Base-by-base conservation (phyloP, 37 sponge, comb jelly and placozoan genomes). In the Oopsacas minuta region DNA sequence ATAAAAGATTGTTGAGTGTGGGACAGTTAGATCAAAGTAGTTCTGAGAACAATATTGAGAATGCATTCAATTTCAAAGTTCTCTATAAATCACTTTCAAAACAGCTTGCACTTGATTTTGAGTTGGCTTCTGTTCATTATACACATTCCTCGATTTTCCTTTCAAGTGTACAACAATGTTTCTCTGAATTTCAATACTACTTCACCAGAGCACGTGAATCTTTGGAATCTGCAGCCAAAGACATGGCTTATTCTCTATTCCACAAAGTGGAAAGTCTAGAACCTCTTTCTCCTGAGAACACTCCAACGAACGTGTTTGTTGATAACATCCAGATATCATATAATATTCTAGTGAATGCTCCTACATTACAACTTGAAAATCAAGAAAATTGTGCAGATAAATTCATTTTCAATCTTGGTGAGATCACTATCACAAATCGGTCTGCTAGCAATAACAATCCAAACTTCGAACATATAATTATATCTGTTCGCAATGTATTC, bases 61-160 rank as follows among this genome's bases (percentile, higher is more conserved):
- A 61, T 61, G 75, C 75, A 25, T 61, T 61, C 28, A 61, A 3
- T 3, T 61, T 61, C 75, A 3, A 61, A 12, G 75, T 61, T 25
- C 22, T 61, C 20, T 61, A 61, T n/a, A 3, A 61, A 3, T 61
- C 75, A 12, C 3, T 32, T 3, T 5, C 22, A 3, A 61, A n/a
- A 25, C 7, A 61, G 28, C 75, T 61, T 12, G 1, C 85, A 35
- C 35, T 96, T 8, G 53, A 37, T 15, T 86, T 83, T 20, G 85
- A 38, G 25, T 82, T 96, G 20, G 93, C 96, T 5, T 85, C 96
- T 25, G 88, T 93, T 17, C 90, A 85, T 36, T 96, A 96, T 83
- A 86, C 91, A 0, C 96, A 96, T 84, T 90, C 91, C 23, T 88
- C 85, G 25, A 83, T 88, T 49, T 91, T 96, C 36, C 84, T 94